Conservation (phyloP, 1,140 invertebrate species). For the Piezodorus guildinii region DNA sequence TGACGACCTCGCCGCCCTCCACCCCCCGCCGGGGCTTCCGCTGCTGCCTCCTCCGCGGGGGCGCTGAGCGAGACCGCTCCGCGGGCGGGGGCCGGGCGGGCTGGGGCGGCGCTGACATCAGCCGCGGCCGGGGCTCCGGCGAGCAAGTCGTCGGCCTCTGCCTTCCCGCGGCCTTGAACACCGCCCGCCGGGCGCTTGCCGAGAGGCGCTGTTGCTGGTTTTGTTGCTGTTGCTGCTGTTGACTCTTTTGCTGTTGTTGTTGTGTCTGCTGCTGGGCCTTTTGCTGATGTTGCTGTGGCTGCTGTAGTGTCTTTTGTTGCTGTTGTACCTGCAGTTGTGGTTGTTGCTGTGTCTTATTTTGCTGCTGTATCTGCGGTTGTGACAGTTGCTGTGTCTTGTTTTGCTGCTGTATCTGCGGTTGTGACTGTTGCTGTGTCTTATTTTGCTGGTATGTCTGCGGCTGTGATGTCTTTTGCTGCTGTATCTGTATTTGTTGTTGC, state of each 20-base stretch:
- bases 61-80: conserved; percentile 12
- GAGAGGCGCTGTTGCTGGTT: background rate
- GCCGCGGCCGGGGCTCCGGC: background rate
- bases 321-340: background rate
- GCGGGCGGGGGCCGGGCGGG: background rate
- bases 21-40: conserved; percentile 4
- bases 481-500: background rate
- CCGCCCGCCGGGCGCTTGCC: conserved; percentile 1
- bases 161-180: conserved; percentile 5
- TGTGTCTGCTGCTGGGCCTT: background rate
- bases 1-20: conserved; percentile 24
- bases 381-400: background rate
- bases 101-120: conserved; percentile 17
- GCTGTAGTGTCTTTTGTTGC: background rate
- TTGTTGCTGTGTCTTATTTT: background rate
- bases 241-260: background rate
- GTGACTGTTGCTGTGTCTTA: background rate
- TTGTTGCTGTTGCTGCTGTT: background rate
- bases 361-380: background rate
- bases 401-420: background rate
- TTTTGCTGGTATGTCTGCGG: too few relatives aligned
- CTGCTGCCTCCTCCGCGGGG: conserved; percentile 13
- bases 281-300: too few relatives aligned
- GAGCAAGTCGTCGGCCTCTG: conserved; percentile 7
- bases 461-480: background rate